These are phyloP conservation scores for Calcarius lapponicus DNA, from an alignment of 2,797 vertebrate genomes.

Conservation along the genomic window DNA sequence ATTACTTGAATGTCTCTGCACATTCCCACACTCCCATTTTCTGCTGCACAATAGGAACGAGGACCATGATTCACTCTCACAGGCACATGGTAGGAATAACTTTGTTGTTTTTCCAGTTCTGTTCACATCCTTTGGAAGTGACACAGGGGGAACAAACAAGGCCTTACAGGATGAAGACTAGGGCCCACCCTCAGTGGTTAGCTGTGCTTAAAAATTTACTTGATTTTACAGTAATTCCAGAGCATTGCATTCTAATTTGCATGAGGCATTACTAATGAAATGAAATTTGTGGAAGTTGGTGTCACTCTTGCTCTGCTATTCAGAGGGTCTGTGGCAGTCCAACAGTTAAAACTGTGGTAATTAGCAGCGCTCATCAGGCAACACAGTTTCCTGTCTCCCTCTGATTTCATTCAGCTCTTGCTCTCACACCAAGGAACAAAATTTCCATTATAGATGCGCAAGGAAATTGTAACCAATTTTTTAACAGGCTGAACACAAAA, in stretches of 20 bases:
- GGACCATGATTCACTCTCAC: neutral
- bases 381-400: neutral
- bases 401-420: neutral
- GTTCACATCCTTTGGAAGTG: neutral
- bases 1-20: slow-evolving; percentile 33
- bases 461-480: neutral
- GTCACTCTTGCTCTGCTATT: neutral
- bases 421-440: neutral
- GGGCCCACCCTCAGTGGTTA: neutral
- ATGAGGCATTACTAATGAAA: neutral
- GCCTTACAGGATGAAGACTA: neutral
- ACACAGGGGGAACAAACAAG: neutral
- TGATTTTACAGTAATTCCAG: neutral
- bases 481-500: neutral
- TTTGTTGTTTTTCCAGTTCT: neutral
- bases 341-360: neutral
- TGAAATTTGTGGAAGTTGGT: neutral
- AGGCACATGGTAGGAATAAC: neutral
- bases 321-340: neutral
- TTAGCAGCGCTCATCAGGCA: neutral
- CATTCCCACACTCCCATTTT: slow-evolving; percentile 29
- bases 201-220: neutral
- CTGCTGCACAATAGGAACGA: neutral
- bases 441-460: neutral
- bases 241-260: neutral